Evolutionary conservation across 2,113 vertebrate species (phyloP), one percentile per base, ranked within the genome.

Genomic region (Engystomops pustulosus): DNA sequence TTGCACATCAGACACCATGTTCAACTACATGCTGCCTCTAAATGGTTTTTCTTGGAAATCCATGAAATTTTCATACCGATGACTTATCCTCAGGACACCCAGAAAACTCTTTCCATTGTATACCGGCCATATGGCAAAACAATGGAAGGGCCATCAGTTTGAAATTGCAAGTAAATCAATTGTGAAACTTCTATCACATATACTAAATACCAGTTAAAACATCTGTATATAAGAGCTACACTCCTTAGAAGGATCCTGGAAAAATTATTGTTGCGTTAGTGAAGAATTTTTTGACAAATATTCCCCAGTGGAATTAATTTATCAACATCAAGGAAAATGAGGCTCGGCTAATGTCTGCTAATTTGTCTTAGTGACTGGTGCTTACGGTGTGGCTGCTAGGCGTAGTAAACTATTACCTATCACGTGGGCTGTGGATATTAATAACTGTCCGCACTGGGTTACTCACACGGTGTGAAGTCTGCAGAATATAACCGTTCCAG

Each of bases 351-450:
- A 81, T 81, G 65, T 53, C 45, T 81, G 62, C 30, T 81, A 69
- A 70, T 69, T 81, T 81, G 47, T 69, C 79, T 81, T 25, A 53
- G 67, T 81, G 79, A 71, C 65, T 81, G 23, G n/a, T 69, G 62
- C 58, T 77, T 77, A 77, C 20, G 45, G 74, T 38, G 74, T 14
- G 74, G 32, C 74, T 77, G 49, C 30, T 55, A 38, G 27, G 32
- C 49, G 74, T 53, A 38, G 74, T 77, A 77, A 77, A 58, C 74
- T 77, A 38, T 77, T 51, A 77, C 74, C 74, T 55, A 23, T 77
- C 45, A 77, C 49, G 34, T 77, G 49, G 32, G 55, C 20, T n/a
- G 18, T 36, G 27, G 30, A 27, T 71, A 81, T 81, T 81, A 70
- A 81, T 81, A 70, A 81, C 60, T 55, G 79, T 41, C 79, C 20